Evolutionary conservation across 2,113 vertebrate species (phyloP), one percentile per base, ranked within the genome.

Genomic region (Macrotis lagotis): DNA sequence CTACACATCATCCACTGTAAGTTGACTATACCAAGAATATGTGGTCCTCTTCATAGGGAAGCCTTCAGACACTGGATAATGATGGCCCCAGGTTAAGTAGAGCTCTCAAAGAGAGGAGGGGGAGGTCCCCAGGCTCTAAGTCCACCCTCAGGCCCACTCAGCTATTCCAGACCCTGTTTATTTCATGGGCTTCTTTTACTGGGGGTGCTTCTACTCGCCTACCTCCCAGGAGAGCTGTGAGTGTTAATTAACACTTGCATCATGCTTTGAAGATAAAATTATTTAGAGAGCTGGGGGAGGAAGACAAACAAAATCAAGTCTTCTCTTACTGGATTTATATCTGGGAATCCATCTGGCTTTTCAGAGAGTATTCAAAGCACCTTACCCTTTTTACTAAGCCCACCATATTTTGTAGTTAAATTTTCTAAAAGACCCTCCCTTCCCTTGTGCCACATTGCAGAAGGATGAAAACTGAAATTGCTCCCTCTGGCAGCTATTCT

Each of bases 181-280:
- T 24, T 93, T 83, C 52, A 59, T 92, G 49, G 66, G 91, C 93
- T 91, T 92, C 93, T 59, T 49, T 31, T 48, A 92, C 1, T 9
- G 94, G 90, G 93, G 51, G 66, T 92, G 93, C 93, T 96, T 95
- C 94, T 96, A 97, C 96, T 93, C 95, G 97, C 93, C 97, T 96
- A 91, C 95, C 91, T 97, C 97, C 91, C 93, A 92, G 95, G 94
- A 96, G 89, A 95, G 91, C 37, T 11, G 0, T 9, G 51, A 94
- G 89, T 53, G 96, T 92, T 97, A 95, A 96, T 97, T 97, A 97
- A 96, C 51, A 49, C 93, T 93, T 95, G 96, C 8, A 12, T 92
- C 97, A 91, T 25, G 92, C 96, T 97, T 97, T 97, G 97, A 96
- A 96, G 97, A 96, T 97, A 93, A 96, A 96, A 97, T 96, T 96